These are phyloP conservation scores for Poecilus cupreus DNA, from an alignment of 2,888 invertebrate species.

Conservation along the genomic window DNA sequence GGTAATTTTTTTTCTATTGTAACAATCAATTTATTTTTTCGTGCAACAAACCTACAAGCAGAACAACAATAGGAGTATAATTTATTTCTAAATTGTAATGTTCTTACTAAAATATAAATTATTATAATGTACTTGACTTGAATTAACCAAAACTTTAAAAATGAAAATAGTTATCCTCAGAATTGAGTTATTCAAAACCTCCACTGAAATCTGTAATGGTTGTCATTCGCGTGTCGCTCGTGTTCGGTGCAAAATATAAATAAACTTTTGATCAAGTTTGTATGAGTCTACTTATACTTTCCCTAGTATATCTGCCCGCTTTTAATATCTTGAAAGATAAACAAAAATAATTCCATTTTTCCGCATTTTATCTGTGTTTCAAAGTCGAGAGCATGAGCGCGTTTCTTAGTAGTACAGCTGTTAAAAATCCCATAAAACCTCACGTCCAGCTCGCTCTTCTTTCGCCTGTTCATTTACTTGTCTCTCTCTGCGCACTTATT, in stretches of 20 bases:
- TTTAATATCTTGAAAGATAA: not conserved
- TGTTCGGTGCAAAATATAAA: not conserved
- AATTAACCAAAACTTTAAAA: too few species aligned
- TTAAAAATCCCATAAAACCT: slow-evolving; percentile 47
- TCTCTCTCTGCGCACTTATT: slow-evolving; percentile 37
- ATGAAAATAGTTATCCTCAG: too few species aligned
- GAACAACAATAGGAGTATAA: too few species aligned
- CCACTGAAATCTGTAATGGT: too few species aligned
- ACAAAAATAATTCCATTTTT: slow-evolving; percentile 9
- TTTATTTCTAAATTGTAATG: too few species aligned
- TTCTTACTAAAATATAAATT: too few species aligned
- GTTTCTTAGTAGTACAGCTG: slow-evolving; percentile 35
- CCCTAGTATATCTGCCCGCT: not conserved
- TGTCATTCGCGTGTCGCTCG: too few species aligned
- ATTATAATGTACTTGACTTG: too few species aligned
- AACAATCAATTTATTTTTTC: too few species aligned
- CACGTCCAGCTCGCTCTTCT: not conserved
- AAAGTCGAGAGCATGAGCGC: not conserved
- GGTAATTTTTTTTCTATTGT: too few species aligned
- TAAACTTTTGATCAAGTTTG: not conserved
- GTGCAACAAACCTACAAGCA: too few species aligned
- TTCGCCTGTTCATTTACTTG: not conserved
- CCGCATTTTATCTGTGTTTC: slow-evolving; percentile 11
- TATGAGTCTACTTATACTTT: not conserved
- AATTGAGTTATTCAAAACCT: too few species aligned